Conservation (phyloP, 2,797 vertebrate species). For the Schizopygopsis malacanthus region DNA sequence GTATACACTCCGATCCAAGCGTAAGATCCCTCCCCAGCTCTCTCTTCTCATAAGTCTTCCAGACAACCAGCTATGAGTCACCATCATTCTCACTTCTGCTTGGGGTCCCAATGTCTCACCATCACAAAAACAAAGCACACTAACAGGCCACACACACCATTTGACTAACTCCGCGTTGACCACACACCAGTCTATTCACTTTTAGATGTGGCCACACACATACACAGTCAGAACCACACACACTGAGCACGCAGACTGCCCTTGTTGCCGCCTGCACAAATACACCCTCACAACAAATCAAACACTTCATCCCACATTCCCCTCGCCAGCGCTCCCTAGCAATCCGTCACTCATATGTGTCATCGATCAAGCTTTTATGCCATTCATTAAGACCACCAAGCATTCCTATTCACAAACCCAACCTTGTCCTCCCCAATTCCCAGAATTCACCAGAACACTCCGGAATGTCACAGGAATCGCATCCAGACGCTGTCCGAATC, state of each 20-base stretch:
- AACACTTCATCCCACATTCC: constrained; percentile 37
- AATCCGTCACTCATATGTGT: constrained; percentile 30
- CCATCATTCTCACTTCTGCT: constrained; percentile 50
- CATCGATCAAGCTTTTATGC: constrained; percentile 45
- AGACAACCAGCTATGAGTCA: constrained; percentile 55
- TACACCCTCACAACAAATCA: constrained; percentile 18
- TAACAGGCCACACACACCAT: constrained; percentile 51
- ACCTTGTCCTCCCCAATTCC: constrained; percentile 45
- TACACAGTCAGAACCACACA: constrained; percentile 18
- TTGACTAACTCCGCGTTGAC: constrained; percentile 41
- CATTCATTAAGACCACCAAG: constrained; percentile 44
- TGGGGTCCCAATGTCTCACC: constrained; percentile 39
- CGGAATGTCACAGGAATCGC: constrained; percentile 46
- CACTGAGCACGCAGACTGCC: constrained; percentile 24
- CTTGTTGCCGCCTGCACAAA: constrained; percentile 20
- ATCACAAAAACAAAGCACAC: constrained; percentile 25
- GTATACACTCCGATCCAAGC: background rate
- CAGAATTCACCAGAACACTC: constrained; percentile 32
- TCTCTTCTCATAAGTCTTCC: constrained; percentile 44
- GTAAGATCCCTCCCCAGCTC: constrained; percentile 16
- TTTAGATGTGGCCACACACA: constrained; percentile 43
- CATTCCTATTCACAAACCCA: constrained; percentile 49
- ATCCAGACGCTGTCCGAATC: background rate
- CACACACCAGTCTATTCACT: constrained; percentile 51
- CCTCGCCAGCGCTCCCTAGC: constrained; percentile 18